Evolutionary conservation across 1,140 invertebrate genomes (phyloP).

Genomic region (Cephus cinctus): DNA sequence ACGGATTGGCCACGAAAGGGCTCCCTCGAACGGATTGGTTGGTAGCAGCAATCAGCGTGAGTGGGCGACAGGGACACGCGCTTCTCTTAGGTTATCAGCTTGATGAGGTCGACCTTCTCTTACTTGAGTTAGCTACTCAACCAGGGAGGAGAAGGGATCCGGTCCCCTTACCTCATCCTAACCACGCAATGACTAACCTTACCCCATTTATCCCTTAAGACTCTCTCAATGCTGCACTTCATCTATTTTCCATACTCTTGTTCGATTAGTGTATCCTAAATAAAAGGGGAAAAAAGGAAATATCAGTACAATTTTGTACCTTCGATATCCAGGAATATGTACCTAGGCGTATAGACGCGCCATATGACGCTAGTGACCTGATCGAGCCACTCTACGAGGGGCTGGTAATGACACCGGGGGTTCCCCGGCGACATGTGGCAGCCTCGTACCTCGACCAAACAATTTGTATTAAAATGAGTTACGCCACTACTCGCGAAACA

Average conservation of each 20-base stretch:
- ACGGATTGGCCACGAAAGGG: conserved; percentile 3
- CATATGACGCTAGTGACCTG: conserved; percentile 28
- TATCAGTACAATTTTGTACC: neutral
- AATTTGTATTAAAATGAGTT: conserved; percentile 46
- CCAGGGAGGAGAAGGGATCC: too few species aligned
- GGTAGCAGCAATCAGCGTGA: conserved; percentile 3
- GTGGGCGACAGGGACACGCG: conserved; percentile 7
- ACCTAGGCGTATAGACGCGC: conserved; percentile 14
- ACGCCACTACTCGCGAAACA: conserved; percentile 13
- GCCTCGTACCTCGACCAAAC: conserved; percentile 21
- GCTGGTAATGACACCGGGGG: conserved; percentile 24
- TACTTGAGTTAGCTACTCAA: too few species aligned
- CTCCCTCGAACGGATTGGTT: neutral
- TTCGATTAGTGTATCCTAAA: too few species aligned
- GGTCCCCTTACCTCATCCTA: too few species aligned
- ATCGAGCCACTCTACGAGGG: neutral
- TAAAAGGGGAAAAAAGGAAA: too few species aligned
- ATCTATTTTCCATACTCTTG: too few species aligned
- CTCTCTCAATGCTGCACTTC: too few species aligned
- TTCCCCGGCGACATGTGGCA: conserved; percentile 34
- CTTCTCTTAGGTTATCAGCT: conserved; percentile 13
- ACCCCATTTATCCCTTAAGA: too few species aligned
- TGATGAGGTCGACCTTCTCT: conserved; percentile 25
- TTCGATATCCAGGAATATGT: conserved; percentile 18
- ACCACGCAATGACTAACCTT: too few species aligned